Conservation (phyloP, 2,113 vertebrate genomes). For the Xerus inauris region DNA sequence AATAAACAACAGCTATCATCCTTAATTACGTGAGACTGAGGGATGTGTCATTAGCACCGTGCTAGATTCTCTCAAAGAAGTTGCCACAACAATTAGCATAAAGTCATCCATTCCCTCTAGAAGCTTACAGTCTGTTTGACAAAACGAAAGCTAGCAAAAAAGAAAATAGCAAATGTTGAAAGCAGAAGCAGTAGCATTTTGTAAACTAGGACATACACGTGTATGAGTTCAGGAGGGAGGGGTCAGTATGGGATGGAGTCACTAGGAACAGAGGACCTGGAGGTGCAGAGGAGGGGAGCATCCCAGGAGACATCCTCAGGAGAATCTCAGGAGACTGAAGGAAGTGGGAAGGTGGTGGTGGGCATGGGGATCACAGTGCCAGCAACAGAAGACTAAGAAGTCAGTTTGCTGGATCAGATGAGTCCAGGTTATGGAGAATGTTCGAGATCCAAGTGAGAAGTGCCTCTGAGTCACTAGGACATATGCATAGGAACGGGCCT, state of each 20-base stretch:
- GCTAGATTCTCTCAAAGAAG: neutral
- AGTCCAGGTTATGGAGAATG: neutral
- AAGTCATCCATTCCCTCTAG: neutral
- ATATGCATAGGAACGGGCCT: neutral
- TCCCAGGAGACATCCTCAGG: neutral
- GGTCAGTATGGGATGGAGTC: neutral
- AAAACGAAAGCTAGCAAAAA: neutral
- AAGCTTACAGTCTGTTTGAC: neutral
- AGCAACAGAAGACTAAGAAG: neutral
- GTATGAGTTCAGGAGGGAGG: neutral
- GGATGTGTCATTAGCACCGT: neutral
- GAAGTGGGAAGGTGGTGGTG: neutral
- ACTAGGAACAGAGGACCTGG: neutral
- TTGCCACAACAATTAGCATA: neutral
- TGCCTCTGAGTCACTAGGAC: neutral
- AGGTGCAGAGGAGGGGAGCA: too few relatives aligned
- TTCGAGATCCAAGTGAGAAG: neutral
- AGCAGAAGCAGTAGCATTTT: neutral
- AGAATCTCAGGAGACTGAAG: neutral
- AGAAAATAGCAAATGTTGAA: neutral
- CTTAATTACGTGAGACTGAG: neutral
- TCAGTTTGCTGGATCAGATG: neutral
- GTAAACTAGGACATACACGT: neutral
- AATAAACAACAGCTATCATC: neutral
- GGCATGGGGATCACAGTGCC: rapidly evolving